Evolutionary conservation across 1,140 invertebrate species (phyloP).

Genomic region (Lasaia peninsularis): DNA sequence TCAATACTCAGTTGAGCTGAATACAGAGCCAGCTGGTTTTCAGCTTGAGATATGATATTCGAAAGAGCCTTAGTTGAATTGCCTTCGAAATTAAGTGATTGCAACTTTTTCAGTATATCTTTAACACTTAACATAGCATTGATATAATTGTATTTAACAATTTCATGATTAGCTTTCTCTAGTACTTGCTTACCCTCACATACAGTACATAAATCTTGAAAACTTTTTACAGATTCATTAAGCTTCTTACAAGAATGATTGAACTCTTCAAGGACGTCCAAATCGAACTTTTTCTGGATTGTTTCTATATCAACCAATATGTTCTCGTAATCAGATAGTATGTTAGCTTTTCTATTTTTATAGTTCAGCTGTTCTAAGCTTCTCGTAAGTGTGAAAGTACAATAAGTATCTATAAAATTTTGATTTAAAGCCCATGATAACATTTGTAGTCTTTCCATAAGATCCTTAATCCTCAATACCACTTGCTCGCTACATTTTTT

Average conservation of each 20-base stretch:
- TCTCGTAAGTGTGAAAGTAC: slow-evolving; percentile 53
- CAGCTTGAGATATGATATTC: slow-evolving; percentile 45
- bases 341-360: slow-evolving; percentile 52
- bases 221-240: slow-evolving; percentile 32
- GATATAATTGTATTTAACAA: slow-evolving; percentile 49
- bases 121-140: slow-evolving; percentile 52
- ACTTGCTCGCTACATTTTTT: slow-evolving; percentile 50
- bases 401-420: slow-evolving; percentile 58
- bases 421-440: slow-evolving; percentile 59
- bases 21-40: slow-evolving; percentile 55
- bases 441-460: slow-evolving; percentile 55
- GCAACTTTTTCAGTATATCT: slow-evolving; percentile 44
- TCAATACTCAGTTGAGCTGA: slow-evolving; percentile 55
- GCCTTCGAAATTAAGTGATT: slow-evolving; percentile 46
- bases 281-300: slow-evolving; percentile 31
- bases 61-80: slow-evolving; percentile 42
- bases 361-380: slow-evolving; percentile 65
- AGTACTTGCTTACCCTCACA: slow-evolving; percentile 48
- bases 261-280: slow-evolving; percentile 44
- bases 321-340: slow-evolving; percentile 41
- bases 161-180: slow-evolving; percentile 52
- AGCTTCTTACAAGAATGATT: slow-evolving; percentile 42
- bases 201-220: slow-evolving; percentile 46
- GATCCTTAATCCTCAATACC: slow-evolving; percentile 45
- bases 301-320: slow-evolving; percentile 38